Base-by-base conservation (phyloP, 2,113 vertebrate species). In the Entelurus aequoreus region DNA sequence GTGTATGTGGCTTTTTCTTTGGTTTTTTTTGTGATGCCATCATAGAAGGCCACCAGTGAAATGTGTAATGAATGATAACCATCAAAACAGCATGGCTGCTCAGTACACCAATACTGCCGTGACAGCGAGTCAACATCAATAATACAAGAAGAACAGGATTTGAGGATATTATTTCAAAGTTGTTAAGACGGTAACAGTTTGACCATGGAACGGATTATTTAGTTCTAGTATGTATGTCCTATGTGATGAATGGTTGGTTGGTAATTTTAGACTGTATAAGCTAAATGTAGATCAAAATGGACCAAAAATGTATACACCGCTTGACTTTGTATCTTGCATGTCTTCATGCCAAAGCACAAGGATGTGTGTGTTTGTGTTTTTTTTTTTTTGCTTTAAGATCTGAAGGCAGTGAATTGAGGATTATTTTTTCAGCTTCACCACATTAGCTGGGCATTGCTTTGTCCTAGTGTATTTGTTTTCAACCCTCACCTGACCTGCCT, bases 401-500 rank as follows among this genome's bases (percentile, higher is more conserved):
- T 38, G 52, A n/a, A 60, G n/a, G 8, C 6, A 15, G 6, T 54
- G 13, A 36, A 6, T 38, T 14, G 14, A 54, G 53, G 49, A 16
- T 51, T 51, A 9, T 19, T 51, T 21, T 51, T 51, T 51, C 55
- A 57, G 40, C 16, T 36, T 56, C 60, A 16, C 51, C 38, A 47
- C 54, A 14, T 3, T 36, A 65, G 54, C 63, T 63, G 68, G 75
- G 78, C 80, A 19, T 86, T 83, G 85, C 84, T 90, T 90, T 90
- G 88, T 89, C 87, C 75, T 78, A 81, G 83, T 81, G 71, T 79
- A 78, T 59, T 12, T 81, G 69, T 65, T 46, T 65, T 44, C n/a
- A 54, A 19, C 15, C 1, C 37, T 14, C 66, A 55, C 57, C 48
- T 47, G 28, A 13, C 11, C 65, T 86, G 37, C 83, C 54, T 60